phyloP scores from a whole-genome alignment of 1,140 invertebrate genomes.

The Lethrus apterus region DNA sequence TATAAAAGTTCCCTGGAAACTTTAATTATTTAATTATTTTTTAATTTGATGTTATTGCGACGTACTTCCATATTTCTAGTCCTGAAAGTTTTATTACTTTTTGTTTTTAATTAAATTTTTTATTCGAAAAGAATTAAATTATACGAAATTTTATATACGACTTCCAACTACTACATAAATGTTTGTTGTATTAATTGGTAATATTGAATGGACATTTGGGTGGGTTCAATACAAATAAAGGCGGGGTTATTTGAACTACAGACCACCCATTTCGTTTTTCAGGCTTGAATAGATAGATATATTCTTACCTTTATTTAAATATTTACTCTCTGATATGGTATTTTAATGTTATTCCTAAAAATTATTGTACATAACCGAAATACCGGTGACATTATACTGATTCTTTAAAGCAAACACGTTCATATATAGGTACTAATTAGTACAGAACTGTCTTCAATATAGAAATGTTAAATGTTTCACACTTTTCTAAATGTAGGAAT shows the following conservation, averaged over 20 bases:
- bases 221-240: conserved; percentile 28
- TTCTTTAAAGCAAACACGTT: no score
- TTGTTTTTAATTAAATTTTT: conserved; percentile 29
- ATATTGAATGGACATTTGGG: conserved; percentile 26
- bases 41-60: conserved; percentile 36
- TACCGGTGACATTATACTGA: no score
- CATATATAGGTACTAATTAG: no score
- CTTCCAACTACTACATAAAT: conserved; percentile 17
- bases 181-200: conserved; percentile 28
- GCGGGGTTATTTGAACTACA: conserved; percentile 26
- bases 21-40: conserved; percentile 37
- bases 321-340: no score
- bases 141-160: conserved; percentile 2
- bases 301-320: no score
- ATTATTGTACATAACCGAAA: no score
- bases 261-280: conserved; percentile 14
- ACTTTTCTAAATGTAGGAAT: no score
- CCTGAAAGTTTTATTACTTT: conserved; percentile 30
- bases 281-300: no score
- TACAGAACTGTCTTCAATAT: no score
- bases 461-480: no score
- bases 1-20: conserved; percentile 32
- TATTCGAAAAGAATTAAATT: not conserved
- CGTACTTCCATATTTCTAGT: conserved; percentile 20
- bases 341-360: no score